Evolutionary conservation across 2,888 invertebrate genomes (phyloP).

Genomic region (Macrophya alboannulata): DNA sequence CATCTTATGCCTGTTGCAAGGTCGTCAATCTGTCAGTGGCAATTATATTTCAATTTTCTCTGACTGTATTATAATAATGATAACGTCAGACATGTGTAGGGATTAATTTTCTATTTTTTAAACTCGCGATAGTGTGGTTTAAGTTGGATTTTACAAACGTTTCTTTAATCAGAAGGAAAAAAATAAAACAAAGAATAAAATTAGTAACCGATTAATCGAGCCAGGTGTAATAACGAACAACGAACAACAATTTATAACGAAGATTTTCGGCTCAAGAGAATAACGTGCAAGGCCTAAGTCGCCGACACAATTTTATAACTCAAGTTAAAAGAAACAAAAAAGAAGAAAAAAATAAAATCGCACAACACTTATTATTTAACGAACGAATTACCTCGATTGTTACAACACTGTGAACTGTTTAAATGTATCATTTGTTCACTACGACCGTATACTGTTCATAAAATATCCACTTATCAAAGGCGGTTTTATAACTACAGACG

Average conservation of each 20-base stretch:
- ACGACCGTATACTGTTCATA: background rate
- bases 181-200: background rate
- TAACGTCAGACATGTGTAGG: background rate
- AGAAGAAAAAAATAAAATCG: background rate
- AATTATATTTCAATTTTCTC: constrained; percentile 63
- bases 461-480: constrained; percentile 26
- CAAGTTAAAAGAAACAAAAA: background rate
- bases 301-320: constrained; percentile 10
- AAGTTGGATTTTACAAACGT: background rate
- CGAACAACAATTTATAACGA: background rate
- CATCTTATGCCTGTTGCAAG: constrained; percentile 72
- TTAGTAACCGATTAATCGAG: background rate
- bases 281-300: constrained; percentile 28
- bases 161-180: too few species aligned
- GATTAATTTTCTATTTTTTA: background rate
- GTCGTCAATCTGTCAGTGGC: constrained; percentile 76
- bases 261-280: background rate
- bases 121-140: background rate
- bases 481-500: background rate
- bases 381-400: background rate
- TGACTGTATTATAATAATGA: constrained; percentile 59
- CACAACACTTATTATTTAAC: constrained; percentile 5
- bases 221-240: background rate
- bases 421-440: background rate
- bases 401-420: background rate